phyloP scores from a whole-genome alignment of 2,113 vertebrate species.

The Solenodon paradoxus region DNA sequence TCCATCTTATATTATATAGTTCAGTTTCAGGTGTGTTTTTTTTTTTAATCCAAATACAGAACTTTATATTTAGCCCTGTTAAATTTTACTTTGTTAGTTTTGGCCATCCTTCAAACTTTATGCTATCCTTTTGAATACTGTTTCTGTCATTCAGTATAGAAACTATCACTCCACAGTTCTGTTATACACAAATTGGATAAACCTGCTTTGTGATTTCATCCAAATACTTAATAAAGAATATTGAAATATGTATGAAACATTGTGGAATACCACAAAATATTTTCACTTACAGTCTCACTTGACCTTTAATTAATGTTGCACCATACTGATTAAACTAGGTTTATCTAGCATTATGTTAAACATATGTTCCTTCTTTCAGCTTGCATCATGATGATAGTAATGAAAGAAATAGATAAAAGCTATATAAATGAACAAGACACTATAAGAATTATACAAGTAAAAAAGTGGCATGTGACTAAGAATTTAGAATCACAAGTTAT shows the following conservation, averaged over 20 bases:
- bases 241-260: neutral
- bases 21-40: neutral
- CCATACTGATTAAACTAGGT: neutral
- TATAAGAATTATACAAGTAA: constrained; percentile 1
- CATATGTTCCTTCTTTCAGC: neutral
- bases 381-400: neutral
- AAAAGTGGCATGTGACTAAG: neutral
- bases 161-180: neutral
- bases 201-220: constrained; percentile 21
- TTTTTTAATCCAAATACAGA: constrained; percentile 43
- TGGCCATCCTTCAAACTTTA: constrained; percentile 31
- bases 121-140: neutral
- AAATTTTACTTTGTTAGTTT: constrained; percentile 53
- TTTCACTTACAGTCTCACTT: constrained; percentile 19
- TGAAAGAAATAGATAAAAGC: constrained; percentile 4
- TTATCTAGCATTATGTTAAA: constrained; percentile 14
- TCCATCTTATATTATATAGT: constrained; percentile 25
- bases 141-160: constrained; percentile 22
- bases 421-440: constrained; percentile 22
- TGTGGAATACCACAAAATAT: neutral
- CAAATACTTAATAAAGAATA: constrained; percentile 20
- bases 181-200: constrained; percentile 10
- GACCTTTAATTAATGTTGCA: constrained; percentile 30
- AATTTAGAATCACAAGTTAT: neutral
- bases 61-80: constrained; percentile 45